Conservation (phyloP, 1,140 invertebrate species). For the Mizuhopecten yessoensis region DNA sequence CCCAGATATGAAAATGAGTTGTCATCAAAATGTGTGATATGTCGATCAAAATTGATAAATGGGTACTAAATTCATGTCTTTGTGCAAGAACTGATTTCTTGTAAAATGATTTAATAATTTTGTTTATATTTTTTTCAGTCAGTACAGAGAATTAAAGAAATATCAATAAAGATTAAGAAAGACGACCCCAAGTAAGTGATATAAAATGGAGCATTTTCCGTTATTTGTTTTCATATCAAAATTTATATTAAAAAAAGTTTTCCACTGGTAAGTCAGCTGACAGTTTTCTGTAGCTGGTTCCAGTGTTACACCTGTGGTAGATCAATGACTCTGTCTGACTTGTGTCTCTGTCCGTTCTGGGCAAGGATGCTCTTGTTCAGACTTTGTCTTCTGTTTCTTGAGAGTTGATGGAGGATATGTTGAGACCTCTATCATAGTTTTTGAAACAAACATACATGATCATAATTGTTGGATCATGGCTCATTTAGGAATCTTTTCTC, state of each 20-base stretch:
- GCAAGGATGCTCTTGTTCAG: constrained; percentile 38
- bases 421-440: constrained; percentile 43
- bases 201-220: too few relatives aligned
- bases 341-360: constrained; percentile 42
- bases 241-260: too few relatives aligned
- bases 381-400: constrained; percentile 43
- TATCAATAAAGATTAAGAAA: constrained; percentile 90
- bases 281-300: not conserved
- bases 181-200: constrained; percentile 81
- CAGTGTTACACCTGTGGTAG: constrained; percentile 51
- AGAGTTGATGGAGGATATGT: constrained; percentile 41
- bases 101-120: too few relatives aligned
- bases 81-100: too few relatives aligned
- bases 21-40: too few relatives aligned
- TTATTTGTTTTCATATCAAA: too few relatives aligned
- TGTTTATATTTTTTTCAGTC: constrained; percentile 84
- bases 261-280: constrained; percentile 52
- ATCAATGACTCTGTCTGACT: constrained; percentile 43
- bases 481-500: too few relatives aligned
- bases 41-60: too few relatives aligned
- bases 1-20: too few relatives aligned
- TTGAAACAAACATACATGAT: constrained; percentile 46
- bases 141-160: constrained; percentile 92
- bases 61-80: too few relatives aligned
- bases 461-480: too few relatives aligned